phyloP scores from a whole-genome alignment of 2,888 invertebrate genomes.

The Ormyrus labotus region DNA sequence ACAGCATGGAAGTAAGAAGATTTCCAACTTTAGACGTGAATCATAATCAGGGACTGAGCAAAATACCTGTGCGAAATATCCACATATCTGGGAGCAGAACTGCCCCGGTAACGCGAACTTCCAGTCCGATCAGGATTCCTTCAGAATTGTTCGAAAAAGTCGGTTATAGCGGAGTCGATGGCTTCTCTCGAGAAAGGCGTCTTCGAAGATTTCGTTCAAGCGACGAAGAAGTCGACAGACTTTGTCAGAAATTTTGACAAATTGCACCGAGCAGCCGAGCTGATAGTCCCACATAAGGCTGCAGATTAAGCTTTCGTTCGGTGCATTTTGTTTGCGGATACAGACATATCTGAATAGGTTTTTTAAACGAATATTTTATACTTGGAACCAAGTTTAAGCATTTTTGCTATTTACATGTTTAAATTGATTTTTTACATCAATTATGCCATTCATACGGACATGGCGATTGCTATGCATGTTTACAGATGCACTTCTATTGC shows the following conservation, averaged over 20 bases:
- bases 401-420: conserved; percentile 22
- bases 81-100: conserved; percentile 71
- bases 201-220: conserved; percentile 69
- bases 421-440: not conserved
- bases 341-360: conserved; percentile 36
- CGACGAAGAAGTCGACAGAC: conserved; percentile 71
- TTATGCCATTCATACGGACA: not conserved
- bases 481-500: not conserved
- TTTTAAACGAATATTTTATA: conserved; percentile 16
- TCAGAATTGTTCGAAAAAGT: conserved; percentile 63
- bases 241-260: conserved; percentile 64
- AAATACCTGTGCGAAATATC: conserved; percentile 70
- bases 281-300: not conserved
- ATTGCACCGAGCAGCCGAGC: conserved; percentile 3
- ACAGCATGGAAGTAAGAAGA: conserved; percentile 69
- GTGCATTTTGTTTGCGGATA: conserved; percentile 20
- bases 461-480: not conserved
- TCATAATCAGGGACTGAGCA: conserved; percentile 73
- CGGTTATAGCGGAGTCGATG: conserved; percentile 15
- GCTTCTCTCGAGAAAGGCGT: conserved; percentile 60
- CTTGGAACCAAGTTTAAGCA: not conserved
- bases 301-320: conserved; percentile 9
- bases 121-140: conserved; percentile 69
- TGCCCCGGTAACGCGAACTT: conserved; percentile 72
- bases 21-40: conserved; percentile 70